Base-by-base conservation (phyloP, 2,797 vertebrate genomes). In the Characodon lateralis region DNA sequence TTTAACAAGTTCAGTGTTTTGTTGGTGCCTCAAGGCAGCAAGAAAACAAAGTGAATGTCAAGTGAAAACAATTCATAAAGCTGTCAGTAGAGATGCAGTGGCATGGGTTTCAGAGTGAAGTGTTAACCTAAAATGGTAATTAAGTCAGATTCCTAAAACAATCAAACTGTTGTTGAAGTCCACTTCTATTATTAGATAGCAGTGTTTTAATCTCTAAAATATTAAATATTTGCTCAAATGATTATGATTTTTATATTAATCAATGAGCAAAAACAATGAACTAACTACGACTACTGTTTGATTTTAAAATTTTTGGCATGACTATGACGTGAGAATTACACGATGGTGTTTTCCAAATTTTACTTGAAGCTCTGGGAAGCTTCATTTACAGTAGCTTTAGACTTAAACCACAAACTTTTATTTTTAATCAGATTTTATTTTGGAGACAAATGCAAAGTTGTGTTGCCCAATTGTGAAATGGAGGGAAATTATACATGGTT, bases 1-100 rank as follows among this genome's bases (percentile, higher is more conserved):
- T 48, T 74, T 76, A 74, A 78, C 77, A 74, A 73, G 79, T 26
- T 69, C 39, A 1, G 51, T 26, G 31, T 76, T 7, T n/a, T 12
- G 31, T 56, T 48, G 35, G 56, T 43, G 48, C 53, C 81, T 61
- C 28, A 14, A 72, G 48, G 65, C 68, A 31, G 39, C 13, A 5
- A 1, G 1, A 68, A 69, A 51, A 70, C 58, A 71, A 59, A 77
- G 43, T 20, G 28, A 10, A 65, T 41, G 59, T 39, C 58, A 14
- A 69, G 5, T 39, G 53, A 41, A 82, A 58, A 63, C 39, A 5
- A 39, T 41, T 74, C 65, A 46, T n/a, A 65, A 65, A 74, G n/a
- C 73, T 10, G 39, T 61, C 26, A 22, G 28, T 24, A 2, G 55
- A 58, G 39, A 10, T 59, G 16, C 53, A 59, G 31, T 26, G 13